Conservation (phyloP, 1,140 invertebrate species). For the Drosophila ercepeae region DNA sequence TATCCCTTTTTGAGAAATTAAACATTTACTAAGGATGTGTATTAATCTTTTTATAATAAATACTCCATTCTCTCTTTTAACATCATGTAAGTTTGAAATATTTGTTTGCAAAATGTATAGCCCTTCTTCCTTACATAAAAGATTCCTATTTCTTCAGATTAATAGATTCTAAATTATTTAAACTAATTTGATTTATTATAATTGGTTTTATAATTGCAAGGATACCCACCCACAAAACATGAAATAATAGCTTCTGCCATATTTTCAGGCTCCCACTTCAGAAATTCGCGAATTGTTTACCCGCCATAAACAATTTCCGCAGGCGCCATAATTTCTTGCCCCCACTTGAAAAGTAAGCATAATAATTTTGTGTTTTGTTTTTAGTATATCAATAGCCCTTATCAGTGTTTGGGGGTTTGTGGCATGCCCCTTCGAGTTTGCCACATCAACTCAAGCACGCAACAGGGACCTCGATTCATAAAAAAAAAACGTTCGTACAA, state of each 20-base stretch:
- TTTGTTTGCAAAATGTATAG: too few relatives aligned
- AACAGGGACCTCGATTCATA: slow-evolving; percentile 22
- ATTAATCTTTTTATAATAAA: too few relatives aligned
- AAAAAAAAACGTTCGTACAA: slow-evolving; percentile 14
- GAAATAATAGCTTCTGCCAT: slow-evolving; percentile 13
- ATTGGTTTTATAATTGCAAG: not conserved
- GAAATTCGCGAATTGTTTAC: slow-evolving; percentile 59
- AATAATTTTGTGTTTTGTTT: slow-evolving; percentile 39
- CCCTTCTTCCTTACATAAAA: too few relatives aligned
- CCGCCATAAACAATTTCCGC: slow-evolving; percentile 66
- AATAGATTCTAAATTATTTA: not conserved
- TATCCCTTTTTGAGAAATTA: too few relatives aligned
- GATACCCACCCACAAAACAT: not conserved
- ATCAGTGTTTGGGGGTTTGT: slow-evolving; percentile 35
- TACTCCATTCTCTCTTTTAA: too few relatives aligned
- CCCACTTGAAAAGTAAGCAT: slow-evolving; percentile 19
- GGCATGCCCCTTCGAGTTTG: slow-evolving; percentile 25
- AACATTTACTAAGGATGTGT: too few relatives aligned
- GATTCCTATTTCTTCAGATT: too few relatives aligned
- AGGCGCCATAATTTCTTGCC: slow-evolving; percentile 53
- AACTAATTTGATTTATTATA: not conserved
- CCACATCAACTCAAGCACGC: slow-evolving; percentile 63
- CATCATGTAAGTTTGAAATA: too few relatives aligned
- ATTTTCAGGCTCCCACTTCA: slow-evolving; percentile 24
- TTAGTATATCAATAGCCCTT: slow-evolving; percentile 68